A percentile compares a stretch with the other conserved stretches of the same genome.
Conservation (phyloP, 1,140 invertebrate species). For the Parasteatoda tepidariorum region DNA sequence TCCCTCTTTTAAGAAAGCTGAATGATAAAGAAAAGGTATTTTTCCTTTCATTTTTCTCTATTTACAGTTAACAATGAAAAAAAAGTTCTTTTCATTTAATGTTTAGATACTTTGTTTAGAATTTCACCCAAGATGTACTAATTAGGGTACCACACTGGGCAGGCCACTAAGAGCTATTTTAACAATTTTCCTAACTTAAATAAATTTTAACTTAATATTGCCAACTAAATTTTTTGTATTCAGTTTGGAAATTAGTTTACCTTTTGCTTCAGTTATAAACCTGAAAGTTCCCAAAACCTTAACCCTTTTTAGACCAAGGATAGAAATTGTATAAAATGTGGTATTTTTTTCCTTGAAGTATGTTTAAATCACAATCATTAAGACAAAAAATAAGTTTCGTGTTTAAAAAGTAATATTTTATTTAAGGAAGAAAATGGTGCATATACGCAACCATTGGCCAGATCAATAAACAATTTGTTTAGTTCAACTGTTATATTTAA, state of each 20-base stretch:
- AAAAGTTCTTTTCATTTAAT: too few species aligned
- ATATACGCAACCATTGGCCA: background rate
- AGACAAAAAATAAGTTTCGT: background rate
- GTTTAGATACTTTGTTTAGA: too few species aligned
- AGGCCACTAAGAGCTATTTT: too few species aligned
- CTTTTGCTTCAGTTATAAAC: background rate
- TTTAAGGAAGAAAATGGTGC: background rate
- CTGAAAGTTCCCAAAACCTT: background rate
- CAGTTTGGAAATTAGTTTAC: background rate
- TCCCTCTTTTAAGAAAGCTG: conserved; percentile 4
- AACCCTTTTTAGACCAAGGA: background rate
- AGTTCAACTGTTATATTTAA: background rate
- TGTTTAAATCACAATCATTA: background rate
- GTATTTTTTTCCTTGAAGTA: background rate
- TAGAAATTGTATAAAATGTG: background rate
- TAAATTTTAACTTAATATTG: too few species aligned
- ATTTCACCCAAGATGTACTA: too few species aligned
- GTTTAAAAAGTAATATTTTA: background rate
- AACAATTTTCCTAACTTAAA: too few species aligned
- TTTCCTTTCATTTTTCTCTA: background rate
- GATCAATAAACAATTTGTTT: background rate
- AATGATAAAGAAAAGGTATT: conserved; percentile 44
- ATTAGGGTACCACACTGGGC: too few species aligned
- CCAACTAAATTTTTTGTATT: too few species aligned
- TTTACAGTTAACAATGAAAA: too few species aligned